Evolutionary conservation across 2,113 vertebrate species (phyloP).

Genomic region (Podiceps cristatus): DNA sequence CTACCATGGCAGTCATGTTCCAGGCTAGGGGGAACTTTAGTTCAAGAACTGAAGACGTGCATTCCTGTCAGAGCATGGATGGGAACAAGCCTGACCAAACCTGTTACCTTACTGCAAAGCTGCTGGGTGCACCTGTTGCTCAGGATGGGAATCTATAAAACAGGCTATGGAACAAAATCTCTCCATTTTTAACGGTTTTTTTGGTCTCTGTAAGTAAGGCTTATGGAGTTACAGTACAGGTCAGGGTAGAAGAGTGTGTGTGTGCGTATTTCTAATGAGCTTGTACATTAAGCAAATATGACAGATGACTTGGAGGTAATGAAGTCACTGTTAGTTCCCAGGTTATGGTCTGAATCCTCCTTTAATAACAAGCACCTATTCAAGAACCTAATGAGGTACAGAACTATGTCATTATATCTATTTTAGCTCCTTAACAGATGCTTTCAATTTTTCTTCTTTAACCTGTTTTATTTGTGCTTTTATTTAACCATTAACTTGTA

Average conservation of each 20-base stretch:
- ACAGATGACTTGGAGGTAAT: background rate
- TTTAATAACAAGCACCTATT: background rate
- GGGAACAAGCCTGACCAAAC: background rate
- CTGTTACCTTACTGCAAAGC: background rate
- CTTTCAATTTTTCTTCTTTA: background rate
- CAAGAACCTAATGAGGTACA: background rate
- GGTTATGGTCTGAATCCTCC: background rate
- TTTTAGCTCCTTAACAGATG: background rate
- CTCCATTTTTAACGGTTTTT: background rate
- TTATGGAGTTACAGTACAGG: background rate
- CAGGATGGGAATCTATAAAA: background rate
- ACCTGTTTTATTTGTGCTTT: background rate
- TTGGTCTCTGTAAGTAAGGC: background rate
- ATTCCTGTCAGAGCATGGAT: background rate
- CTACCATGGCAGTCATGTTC: background rate
- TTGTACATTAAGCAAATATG: background rate
- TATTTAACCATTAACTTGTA: background rate
- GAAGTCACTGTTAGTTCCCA: background rate
- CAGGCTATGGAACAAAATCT: background rate
- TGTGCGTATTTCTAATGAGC: background rate
- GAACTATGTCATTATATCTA: background rate
- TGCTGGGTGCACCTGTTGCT: background rate
- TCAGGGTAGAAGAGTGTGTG: accelerated
- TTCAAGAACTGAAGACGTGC: background rate
- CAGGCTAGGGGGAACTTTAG: background rate